Percentiles rank a stretch among this genome's conserved stretches.
These are phyloP conservation scores for Montipora cactus DNA, from an alignment of 64 coral and sea anemone genomes.

Conservation along the genomic window DNA sequence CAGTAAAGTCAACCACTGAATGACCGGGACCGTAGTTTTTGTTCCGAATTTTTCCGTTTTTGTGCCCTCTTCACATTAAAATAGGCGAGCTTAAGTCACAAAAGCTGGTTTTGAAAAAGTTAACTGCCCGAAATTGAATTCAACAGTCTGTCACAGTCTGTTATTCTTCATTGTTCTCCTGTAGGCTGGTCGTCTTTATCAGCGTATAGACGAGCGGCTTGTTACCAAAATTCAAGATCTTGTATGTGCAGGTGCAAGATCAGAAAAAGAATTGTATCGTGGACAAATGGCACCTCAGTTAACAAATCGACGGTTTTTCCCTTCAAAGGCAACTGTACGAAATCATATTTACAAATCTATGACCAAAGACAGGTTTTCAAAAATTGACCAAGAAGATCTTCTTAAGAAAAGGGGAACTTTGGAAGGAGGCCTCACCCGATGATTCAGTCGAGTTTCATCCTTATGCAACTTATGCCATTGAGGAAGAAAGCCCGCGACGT, in stretches of 20 bases:
- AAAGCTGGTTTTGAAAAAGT: no score
- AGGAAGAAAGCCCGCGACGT: not conserved
- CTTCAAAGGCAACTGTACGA: not conserved
- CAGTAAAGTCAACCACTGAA: no score
- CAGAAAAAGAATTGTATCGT: constrained; percentile 27
- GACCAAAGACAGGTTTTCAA: constrained; percentile 18
- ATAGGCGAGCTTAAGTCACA: no score
- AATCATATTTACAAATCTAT: constrained; percentile 61
- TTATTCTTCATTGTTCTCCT: not conserved
- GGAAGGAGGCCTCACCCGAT: not conserved
- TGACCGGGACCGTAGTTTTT: no score
- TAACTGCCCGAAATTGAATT: no score
- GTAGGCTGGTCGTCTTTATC: constrained; percentile 31
- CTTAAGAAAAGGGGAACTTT: constrained; percentile 35
- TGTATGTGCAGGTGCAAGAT: constrained; percentile 3
- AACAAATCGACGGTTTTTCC: constrained; percentile 47
- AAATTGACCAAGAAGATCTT: constrained; percentile 50
- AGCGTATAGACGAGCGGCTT: constrained; percentile 4
- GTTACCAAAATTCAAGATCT: constrained; percentile 31
- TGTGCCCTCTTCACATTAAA: no score
- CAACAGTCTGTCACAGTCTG: no score
- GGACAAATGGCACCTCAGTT: not conserved
- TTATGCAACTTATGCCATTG: not conserved
- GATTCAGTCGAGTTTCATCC: not conserved
- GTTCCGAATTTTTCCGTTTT: no score